Conservation (phyloP, 1,140 invertebrate species). For the Cardiocondyla obscurior region DNA sequence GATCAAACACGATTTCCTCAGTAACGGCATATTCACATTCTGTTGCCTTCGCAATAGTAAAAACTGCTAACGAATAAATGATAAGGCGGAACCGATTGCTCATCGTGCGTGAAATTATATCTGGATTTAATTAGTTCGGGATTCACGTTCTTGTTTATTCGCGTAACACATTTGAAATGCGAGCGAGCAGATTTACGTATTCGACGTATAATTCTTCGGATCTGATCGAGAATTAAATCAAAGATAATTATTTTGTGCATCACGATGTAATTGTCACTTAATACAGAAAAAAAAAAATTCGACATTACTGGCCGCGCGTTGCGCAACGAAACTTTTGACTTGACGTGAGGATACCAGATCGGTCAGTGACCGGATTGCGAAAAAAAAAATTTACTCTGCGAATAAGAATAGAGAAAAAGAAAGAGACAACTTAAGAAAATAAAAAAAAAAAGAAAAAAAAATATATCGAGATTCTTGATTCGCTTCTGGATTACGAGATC, state of each 20-base stretch:
- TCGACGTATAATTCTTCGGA: too few species aligned
- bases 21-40: background rate
- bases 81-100: constrained; percentile 10
- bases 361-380: background rate
- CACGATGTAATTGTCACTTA: background rate
- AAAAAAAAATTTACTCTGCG: background rate
- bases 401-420: background rate
- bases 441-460: background rate
- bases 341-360: background rate
- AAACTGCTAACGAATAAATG: background rate
- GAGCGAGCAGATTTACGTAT: background rate
- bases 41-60: background rate
- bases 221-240: background rate
- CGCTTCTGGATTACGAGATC: background rate
- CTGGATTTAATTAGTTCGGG: background rate
- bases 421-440: background rate
- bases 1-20: background rate
- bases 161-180: background rate
- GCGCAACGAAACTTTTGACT: background rate
- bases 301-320: background rate
- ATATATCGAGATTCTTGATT: background rate
- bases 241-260: background rate
- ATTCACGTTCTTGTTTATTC: background rate
- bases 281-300: background rate
- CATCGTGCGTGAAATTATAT: constrained; percentile 16